These are phyloP conservation scores for Spodoptera litura DNA, from an alignment of 1,140 invertebrate genomes.

Conservation along the genomic window DNA sequence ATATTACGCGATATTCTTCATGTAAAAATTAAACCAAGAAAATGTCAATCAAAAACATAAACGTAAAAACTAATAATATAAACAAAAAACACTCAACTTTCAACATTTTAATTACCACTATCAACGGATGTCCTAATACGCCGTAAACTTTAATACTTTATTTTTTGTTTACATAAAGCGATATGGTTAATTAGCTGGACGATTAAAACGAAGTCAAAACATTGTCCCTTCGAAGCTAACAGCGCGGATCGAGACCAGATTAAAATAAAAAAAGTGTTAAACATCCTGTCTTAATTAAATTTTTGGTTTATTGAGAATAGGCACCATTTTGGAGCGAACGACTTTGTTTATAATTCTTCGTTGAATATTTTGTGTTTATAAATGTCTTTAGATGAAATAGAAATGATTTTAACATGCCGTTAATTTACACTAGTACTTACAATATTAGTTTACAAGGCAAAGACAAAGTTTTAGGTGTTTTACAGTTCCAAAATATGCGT, in stretches of 20 bases:
- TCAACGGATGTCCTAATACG: constrained; percentile 78
- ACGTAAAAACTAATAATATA: constrained; percentile 6
- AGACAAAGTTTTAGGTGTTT: no score
- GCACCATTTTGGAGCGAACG: background rate
- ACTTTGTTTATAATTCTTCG: no score
- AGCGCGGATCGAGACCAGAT: constrained; percentile 55
- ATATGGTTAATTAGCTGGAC: constrained; percentile 68
- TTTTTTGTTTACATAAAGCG: constrained; percentile 63
- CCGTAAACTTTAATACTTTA: constrained; percentile 72
- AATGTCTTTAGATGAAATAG: background rate
- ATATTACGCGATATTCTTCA: no score
- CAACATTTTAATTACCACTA: constrained; percentile 61
- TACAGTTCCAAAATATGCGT: no score
- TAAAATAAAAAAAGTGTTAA: constrained; percentile 31
- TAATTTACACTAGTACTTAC: no score
- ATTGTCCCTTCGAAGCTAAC: constrained; percentile 57
- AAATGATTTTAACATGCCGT: no score
- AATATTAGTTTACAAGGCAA: no score
- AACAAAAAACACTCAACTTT: constrained; percentile 11
- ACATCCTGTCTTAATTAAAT: constrained; percentile 54
- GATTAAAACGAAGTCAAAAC: constrained; percentile 59
- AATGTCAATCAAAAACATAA: constrained; percentile 4
- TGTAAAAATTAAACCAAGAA: background rate
- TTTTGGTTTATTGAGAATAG: constrained; percentile 29
- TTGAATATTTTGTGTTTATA: background rate